Evolutionary conservation across 2,888 invertebrate genomes (phyloP), one percentile per base, ranked within the genome.

Genomic region (Oscheius sp.): DNA sequence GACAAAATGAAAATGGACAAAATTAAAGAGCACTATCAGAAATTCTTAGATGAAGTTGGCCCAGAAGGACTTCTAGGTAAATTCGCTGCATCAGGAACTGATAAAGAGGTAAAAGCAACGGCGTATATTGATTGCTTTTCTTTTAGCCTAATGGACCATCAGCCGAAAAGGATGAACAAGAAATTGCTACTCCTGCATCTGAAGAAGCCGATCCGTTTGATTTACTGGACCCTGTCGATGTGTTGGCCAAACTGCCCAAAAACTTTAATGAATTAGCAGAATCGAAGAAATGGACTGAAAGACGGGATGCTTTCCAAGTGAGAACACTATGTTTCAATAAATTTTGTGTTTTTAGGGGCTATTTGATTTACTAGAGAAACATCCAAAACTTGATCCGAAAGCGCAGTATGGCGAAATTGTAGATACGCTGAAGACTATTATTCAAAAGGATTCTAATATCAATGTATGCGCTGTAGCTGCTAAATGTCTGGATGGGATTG

Each of bases 271-370:
- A 21, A 3, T 6, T 5, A 18, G 2, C 21, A 9, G 55, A 97
- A 86, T 94, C 94, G 0, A 96, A 96, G 89, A 98, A 98, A 88
- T 99, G 98, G 98, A 94, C 95, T 88, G 95, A 97, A 71, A 91
- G 98, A 41, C 96, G 96, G 88, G 96, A 96, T 95, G 89, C 97
- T 95, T 88, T 99, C 96, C 95, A 93, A 88, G 95, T 73, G 13
- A 45, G 53, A 23, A 25, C 25, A 35, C 3, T 35, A 35, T 9
- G 13, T 55, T 72, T 49, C 13, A 49, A 5, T 49, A 7, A 49
- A 49, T 18, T 13, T 13, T 5, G 16, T 45, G 9, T 2, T 88
- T 98, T 97, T 97, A 95, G 95, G 88, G 49, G 5, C 64, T 83
- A 1, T 55, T 73, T 1, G 74, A 76, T 35, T 69, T 79, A 56